These are phyloP conservation scores for Brachymystax lenok DNA, from an alignment of 2,797 vertebrate species.

Conservation along the genomic window DNA sequence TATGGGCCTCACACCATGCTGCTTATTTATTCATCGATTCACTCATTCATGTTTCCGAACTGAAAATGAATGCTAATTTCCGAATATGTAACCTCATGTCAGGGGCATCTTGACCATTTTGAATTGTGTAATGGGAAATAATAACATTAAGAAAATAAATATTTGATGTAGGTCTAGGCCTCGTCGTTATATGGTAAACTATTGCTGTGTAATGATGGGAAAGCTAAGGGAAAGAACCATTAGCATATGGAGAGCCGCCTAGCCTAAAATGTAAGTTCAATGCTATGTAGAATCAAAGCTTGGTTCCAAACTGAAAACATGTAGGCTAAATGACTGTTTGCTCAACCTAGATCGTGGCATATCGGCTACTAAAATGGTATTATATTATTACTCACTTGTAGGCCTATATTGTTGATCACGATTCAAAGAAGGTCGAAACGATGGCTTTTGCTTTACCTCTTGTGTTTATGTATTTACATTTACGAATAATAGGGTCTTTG, in stretches of 20 bases:
- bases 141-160: neutral
- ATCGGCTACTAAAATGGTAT: neutral
- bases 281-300: neutral
- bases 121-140: slow-evolving; percentile 30
- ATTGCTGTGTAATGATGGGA: neutral
- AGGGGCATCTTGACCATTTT: neutral
- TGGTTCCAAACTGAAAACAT: neutral
- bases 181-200: neutral
- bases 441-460: neutral
- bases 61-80: slow-evolving; percentile 29
- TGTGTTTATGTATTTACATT: neutral
- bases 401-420: neutral
- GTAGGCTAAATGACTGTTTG: neutral
- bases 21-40: slow-evolving; percentile 49
- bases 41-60: slow-evolving; percentile 37
- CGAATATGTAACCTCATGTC: neutral
- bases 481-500: slow-evolving; percentile 25
- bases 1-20: slow-evolving; percentile 50
- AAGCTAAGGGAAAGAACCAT: neutral
- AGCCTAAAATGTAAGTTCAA: neutral
- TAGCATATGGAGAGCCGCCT: neutral
- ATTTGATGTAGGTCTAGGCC: neutral
- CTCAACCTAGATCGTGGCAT: too few species aligned
- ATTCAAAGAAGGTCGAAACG: neutral
- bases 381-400: neutral